phyloP scores from a whole-genome alignment of 2,888 invertebrate species.

The Caenorhabditis imperialis region DNA sequence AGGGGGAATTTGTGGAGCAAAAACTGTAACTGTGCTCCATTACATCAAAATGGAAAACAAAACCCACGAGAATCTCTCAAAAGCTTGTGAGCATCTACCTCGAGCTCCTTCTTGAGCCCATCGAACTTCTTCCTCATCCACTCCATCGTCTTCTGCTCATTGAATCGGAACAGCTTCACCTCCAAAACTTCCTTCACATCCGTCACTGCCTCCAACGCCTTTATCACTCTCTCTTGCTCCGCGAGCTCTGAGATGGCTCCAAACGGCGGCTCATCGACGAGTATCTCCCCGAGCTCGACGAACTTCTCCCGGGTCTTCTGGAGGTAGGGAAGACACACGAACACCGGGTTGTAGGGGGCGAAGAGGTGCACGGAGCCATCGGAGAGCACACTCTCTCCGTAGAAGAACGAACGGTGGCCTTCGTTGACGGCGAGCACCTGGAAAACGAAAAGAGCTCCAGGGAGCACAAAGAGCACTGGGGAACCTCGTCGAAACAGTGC shows the following conservation, averaged over 20 bases:
- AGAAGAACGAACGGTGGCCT: slow-evolving; percentile 66
- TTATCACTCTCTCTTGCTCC: slow-evolving; percentile 50
- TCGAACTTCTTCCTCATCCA: slow-evolving; percentile 68
- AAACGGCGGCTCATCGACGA: slow-evolving; percentile 56
- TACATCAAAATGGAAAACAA: background rate
- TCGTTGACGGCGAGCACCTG: slow-evolving; percentile 62
- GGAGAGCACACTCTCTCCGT: slow-evolving; percentile 65
- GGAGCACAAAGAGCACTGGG: background rate
- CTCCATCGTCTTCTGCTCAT: slow-evolving; percentile 59
- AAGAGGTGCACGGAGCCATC: slow-evolving; percentile 62
- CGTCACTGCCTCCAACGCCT: slow-evolving; percentile 47
- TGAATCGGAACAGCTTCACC: slow-evolving; percentile 60
- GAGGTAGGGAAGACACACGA: slow-evolving; percentile 66
- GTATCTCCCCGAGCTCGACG: slow-evolving; percentile 61
- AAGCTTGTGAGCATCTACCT: slow-evolving; percentile 56
- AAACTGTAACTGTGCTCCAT: no score
- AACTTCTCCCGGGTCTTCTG: slow-evolving; percentile 52
- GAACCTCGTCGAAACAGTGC: slow-evolving; percentile 60
- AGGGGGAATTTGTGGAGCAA: no score
- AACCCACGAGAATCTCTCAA: slow-evolving; percentile 53
- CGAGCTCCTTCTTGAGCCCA: slow-evolving; percentile 52
- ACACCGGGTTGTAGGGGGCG: slow-evolving; percentile 67
- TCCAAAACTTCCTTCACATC: slow-evolving; percentile 65
- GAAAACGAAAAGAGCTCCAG: background rate
- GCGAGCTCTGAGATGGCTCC: slow-evolving; percentile 45